phyloP scores from a whole-genome alignment of 2,888 invertebrate species.

The Drosophila emarginata region DNA sequence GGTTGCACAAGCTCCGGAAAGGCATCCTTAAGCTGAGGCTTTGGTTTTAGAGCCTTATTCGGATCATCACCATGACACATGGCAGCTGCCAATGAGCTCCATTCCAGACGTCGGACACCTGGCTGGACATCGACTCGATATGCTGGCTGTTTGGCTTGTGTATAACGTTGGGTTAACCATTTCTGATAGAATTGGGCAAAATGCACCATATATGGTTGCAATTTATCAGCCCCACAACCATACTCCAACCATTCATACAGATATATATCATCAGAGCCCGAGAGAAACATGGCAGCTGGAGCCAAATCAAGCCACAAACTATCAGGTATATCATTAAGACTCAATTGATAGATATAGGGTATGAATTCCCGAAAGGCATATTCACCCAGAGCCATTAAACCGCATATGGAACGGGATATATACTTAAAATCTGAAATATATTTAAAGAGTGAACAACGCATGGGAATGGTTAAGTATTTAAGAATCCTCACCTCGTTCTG shows the following conservation, averaged over 20 bases:
- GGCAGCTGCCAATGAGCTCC: conserved; percentile 75
- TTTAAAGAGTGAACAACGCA: neutral
- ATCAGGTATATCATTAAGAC: conserved; percentile 71
- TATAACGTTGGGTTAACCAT: conserved; percentile 58
- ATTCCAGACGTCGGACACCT: conserved; percentile 76
- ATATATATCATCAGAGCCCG: conserved; percentile 80
- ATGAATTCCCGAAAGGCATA: conserved; percentile 81
- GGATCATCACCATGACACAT: conserved; percentile 80
- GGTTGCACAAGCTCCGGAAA: conserved; percentile 71
- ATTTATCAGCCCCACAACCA: conserved; percentile 76
- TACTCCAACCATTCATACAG: conserved; percentile 81
- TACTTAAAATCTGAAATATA: conserved; percentile 77
- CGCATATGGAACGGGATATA: conserved; percentile 78
- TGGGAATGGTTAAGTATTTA: too few relatives aligned
- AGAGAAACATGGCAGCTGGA: conserved; percentile 76
- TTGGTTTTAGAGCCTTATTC: conserved; percentile 69
- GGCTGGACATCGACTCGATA: conserved; percentile 75
- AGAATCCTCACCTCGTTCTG: conserved; percentile 64
- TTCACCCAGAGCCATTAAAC: conserved; percentile 80
- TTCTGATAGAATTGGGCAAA: conserved; percentile 77
- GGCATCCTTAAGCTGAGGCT: conserved; percentile 62
- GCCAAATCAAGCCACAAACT: conserved; percentile 75
- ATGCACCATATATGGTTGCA: conserved; percentile 80
- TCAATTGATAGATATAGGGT: conserved; percentile 79
- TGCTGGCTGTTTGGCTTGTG: conserved; percentile 58